Evolutionary conservation across 1,140 invertebrate species (phyloP), one percentile per base, ranked within the genome.

Genomic region (Theocolax elegans): DNA sequence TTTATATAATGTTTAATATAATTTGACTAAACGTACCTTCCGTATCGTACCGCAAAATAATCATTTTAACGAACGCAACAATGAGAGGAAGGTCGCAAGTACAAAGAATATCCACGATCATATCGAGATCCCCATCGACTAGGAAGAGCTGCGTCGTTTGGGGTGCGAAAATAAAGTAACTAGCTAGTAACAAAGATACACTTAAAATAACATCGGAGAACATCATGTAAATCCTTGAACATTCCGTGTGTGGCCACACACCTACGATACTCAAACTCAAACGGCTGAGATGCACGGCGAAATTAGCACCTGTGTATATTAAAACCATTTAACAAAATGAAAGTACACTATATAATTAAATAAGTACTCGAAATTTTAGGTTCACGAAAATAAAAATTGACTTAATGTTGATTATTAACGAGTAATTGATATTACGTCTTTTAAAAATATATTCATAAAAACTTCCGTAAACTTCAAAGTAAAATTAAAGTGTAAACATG

Each of bases 161-260:
- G 1, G 51, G 8, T 15, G 54, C 17, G 1, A 65, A 4, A 6
- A 64, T 25, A 17, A 64, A 51, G n/a, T 40, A 46, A 27, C 25
- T 27, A 10, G 29, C 29, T 1, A 48, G 9, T 29, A 54, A 27
- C 10, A 62, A 9, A 6, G 60, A 48, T 12, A 21, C 2, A 10
- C 21, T 13, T 3, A 64, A 53, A 15, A 40, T 13, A 53, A 51
- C 4, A 10, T 63, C 23, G 15, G 60, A 63, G 7, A 49, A 4
- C 1, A 49, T 35, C 19, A 1, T n/a, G 25, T 25, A 49, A 3
- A 21, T 21, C 8, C 44, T 31, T 2, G 56, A 60, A 8, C 29
- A 38, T 29, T 46, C 17, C n/a, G 21, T 7, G 7, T 64, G n/a
- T n/a, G 62, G 62, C 62, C 62, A 64, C 21, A 64, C 27, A 19